Conservation (phyloP, 1,140 invertebrate species). For the Aphelinus atriplicis region DNA sequence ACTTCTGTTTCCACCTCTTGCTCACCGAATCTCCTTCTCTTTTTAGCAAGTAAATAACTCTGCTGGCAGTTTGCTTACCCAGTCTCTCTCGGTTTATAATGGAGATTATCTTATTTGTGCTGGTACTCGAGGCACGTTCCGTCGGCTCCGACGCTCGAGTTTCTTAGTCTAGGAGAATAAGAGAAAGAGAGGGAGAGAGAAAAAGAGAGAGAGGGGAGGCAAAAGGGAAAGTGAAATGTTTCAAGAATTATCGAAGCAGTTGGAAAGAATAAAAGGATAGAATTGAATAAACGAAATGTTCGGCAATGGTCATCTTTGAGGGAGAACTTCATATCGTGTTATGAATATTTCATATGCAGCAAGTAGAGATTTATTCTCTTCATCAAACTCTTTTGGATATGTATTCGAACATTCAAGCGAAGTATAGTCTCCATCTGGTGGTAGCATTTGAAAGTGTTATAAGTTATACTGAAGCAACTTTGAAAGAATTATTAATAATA, state of each 20-base stretch:
- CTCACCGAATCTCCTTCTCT: slow-evolving; percentile 39
- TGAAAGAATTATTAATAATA: too few species aligned
- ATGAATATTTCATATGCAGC: too few species aligned
- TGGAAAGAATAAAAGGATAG: neutral
- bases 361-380: too few species aligned
- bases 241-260: neutral
- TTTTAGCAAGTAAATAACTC: slow-evolving; percentile 61
- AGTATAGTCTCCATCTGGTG: too few species aligned
- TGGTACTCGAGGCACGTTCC: slow-evolving; percentile 50
- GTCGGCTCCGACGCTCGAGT: slow-evolving; percentile 42
- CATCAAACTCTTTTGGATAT: too few species aligned
- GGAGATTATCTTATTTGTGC: slow-evolving; percentile 66
- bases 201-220: slow-evolving; percentile 4
- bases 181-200: too few species aligned
- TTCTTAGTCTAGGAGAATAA: neutral
- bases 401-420: too few species aligned
- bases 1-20: slow-evolving; percentile 10
- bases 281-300: too few species aligned
- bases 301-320: too few species aligned
- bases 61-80: slow-evolving; percentile 57
- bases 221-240: slow-evolving; percentile 32
- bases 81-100: slow-evolving; percentile 62
- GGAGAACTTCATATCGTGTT: too few species aligned
- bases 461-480: too few species aligned
- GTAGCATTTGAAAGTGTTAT: too few species aligned